Evolutionary conservation across 2,113 vertebrate genomes (phyloP).

Genomic region (Verasper variegatus): DNA sequence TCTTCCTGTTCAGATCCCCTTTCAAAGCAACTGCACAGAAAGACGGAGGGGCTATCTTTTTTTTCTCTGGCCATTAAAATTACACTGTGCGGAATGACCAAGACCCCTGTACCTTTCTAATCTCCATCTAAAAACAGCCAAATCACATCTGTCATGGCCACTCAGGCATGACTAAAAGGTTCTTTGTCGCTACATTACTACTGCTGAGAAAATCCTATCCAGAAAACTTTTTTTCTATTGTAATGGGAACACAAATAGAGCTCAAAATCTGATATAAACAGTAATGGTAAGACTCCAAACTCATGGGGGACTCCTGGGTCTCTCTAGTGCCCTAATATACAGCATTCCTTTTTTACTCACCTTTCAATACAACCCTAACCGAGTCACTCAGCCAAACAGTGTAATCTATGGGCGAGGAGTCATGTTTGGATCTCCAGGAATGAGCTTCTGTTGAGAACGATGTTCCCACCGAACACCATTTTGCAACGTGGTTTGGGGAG

Average conservation of each 20-base stretch:
- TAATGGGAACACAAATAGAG: constrained; percentile 47
- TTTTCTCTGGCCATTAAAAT: constrained; percentile 37
- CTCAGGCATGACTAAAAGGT: constrained; percentile 48
- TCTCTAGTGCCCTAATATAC: constrained; percentile 26
- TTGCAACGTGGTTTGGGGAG: constrained; percentile 52
- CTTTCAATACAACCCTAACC: constrained; percentile 47
- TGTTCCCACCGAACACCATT: constrained; percentile 56
- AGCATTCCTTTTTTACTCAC: constrained; percentile 62
- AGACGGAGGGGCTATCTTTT: constrained; percentile 6
- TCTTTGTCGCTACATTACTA: constrained; percentile 54
- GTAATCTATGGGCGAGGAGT: constrained; percentile 56
- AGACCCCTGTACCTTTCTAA: constrained; percentile 41
- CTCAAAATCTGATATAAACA: constrained; percentile 50
- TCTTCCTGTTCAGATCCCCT: constrained; percentile 51
- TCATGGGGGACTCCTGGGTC: constrained; percentile 18
- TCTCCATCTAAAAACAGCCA: constrained; percentile 47
- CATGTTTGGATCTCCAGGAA: constrained; percentile 69
- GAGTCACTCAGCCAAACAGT: constrained; percentile 48
- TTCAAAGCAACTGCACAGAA: constrained; percentile 52
- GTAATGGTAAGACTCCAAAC: constrained; percentile 16
- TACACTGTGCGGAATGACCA: constrained; percentile 15
- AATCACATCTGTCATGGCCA: constrained; percentile 53
- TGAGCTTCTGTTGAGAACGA: constrained; percentile 57
- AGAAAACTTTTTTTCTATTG: constrained; percentile 45
- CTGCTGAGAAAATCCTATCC: constrained; percentile 43